These are phyloP conservation scores for Hiodon tergisus DNA, from an alignment of 2,113 vertebrate species.

Conservation along the genomic window DNA sequence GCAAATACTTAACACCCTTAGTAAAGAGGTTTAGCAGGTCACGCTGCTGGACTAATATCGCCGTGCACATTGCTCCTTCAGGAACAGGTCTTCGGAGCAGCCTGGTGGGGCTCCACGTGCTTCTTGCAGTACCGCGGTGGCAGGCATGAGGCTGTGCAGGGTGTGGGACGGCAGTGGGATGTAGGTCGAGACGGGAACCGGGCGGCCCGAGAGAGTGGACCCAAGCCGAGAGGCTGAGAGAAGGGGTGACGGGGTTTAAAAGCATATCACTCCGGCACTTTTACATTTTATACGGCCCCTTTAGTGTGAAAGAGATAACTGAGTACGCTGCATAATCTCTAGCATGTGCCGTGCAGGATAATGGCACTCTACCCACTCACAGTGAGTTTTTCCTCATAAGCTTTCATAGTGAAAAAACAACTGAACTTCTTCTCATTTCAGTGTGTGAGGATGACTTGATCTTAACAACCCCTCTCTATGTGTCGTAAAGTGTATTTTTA, in stretches of 20 bases:
- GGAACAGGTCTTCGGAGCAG: neutral
- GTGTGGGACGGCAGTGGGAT: neutral
- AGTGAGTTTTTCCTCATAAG: no score
- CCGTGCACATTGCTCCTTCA: neutral
- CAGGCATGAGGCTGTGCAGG: neutral
- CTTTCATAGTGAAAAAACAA: no score
- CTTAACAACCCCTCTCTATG: no score
- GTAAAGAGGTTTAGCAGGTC: conserved; percentile 35
- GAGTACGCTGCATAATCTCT: no score
- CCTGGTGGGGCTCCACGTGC: neutral
- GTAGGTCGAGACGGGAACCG: neutral
- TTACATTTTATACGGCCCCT: no score
- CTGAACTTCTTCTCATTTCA: no score
- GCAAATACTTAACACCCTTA: conserved; percentile 28
- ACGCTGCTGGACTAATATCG: conserved; percentile 15
- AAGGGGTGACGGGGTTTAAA: neutral
- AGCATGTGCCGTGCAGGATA: no score
- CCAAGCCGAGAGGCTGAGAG: neutral
- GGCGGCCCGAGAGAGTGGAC: conserved; percentile 14
- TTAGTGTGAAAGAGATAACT: no score
- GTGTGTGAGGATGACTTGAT: no score
- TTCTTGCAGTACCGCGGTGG: neutral
- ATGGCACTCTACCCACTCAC: no score
- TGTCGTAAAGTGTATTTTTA: no score
- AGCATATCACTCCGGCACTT: no score